Conservation (phyloP, 2,797 vertebrate genomes). For the Danionella dracula region DNA sequence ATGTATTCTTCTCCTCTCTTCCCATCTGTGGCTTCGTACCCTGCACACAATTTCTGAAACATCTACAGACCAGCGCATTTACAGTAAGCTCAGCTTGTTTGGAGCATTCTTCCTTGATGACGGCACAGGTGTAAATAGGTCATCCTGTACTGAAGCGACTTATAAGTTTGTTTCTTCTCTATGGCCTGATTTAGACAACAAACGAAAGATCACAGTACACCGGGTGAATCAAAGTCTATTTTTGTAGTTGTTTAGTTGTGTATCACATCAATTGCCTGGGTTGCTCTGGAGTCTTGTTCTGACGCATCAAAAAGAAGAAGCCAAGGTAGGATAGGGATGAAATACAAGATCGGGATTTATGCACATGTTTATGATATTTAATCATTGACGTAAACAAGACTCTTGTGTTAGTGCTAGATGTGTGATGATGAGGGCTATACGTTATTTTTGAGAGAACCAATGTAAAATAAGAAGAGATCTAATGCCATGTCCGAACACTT, state of each 20-base stretch:
- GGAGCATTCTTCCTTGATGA: conserved; percentile 33
- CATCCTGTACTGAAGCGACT: conserved; percentile 48
- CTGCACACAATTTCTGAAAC: background rate
- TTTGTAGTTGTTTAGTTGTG: conserved; percentile 48
- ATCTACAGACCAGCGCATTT: conserved; percentile 1
- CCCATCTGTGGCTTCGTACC: conserved; percentile 7
- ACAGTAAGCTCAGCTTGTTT: conserved; percentile 10
- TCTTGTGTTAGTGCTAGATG: too few relatives aligned
- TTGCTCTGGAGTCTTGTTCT: background rate
- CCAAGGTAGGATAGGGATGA: too few relatives aligned
- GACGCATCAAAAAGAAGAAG: too few relatives aligned
- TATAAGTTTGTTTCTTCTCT: conserved; percentile 20
- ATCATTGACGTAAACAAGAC: too few relatives aligned
- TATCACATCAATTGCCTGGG: conserved; percentile 39
- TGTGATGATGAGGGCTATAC: too few relatives aligned
- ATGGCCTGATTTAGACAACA: conserved; percentile 65
- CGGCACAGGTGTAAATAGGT: conserved; percentile 61
- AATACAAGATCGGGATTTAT: too few relatives aligned
- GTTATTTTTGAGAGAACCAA: too few relatives aligned
- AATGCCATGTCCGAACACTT: too few relatives aligned
- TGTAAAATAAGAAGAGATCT: too few relatives aligned
- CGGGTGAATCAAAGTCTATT: conserved; percentile 61
- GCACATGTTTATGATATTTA: too few relatives aligned
- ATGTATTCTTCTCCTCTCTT: background rate
- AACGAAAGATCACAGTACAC: conserved; percentile 59